phyloP scores from a whole-genome alignment of 2,797 vertebrate genomes.

The Pangasius sanitwongsei region DNA sequence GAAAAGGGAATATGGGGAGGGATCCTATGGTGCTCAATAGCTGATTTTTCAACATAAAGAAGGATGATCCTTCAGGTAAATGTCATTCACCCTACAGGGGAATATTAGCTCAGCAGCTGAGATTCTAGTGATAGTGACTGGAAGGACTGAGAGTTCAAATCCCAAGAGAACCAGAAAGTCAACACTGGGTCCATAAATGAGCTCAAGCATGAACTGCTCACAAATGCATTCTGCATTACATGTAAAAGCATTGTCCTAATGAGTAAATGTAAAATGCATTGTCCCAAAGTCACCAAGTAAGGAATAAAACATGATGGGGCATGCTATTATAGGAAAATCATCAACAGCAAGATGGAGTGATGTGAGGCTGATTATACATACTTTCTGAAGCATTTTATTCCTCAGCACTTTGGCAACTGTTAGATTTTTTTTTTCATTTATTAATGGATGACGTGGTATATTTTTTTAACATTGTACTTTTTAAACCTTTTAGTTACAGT shows the following conservation, averaged over 20 bases:
- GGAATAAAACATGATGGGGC: not conserved
- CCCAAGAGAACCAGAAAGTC: not conserved
- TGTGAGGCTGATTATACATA: not conserved
- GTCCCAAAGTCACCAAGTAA: not conserved
- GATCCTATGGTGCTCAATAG: constrained; percentile 22
- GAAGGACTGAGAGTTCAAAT: not conserved
- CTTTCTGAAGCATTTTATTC: not conserved
- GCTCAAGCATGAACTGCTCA: not conserved
- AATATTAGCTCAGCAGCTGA: not conserved
- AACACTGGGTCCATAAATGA: not conserved
- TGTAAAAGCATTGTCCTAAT: not conserved
- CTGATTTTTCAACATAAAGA: constrained; percentile 24
- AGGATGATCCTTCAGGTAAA: not conserved
- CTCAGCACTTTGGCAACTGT: too few relatives aligned
- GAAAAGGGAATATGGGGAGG: constrained; percentile 35
- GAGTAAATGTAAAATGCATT: not conserved
- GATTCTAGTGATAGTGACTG: not conserved
- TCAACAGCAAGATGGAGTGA: not conserved
- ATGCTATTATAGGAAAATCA: not conserved
- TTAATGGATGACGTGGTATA: not conserved
- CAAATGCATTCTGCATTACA: not conserved
- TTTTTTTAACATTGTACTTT: too few relatives aligned
- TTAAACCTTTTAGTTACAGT: not conserved
- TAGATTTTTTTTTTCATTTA: not conserved
- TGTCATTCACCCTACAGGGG: not conserved